Evolutionary conservation across 2,113 vertebrate species (phyloP), one percentile per base, ranked within the genome.

Genomic region (Gobio gobio): DNA sequence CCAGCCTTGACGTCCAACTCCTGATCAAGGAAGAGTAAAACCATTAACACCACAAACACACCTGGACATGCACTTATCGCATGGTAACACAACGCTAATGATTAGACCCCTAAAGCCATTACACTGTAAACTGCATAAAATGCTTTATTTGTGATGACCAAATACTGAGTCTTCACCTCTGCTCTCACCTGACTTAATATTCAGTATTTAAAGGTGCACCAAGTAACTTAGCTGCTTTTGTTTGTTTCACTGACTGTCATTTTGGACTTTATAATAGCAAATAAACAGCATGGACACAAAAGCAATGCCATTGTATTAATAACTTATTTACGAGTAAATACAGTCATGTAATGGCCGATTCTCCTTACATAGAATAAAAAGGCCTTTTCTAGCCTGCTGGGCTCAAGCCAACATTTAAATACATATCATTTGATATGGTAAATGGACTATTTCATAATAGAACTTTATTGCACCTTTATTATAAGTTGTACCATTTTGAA

Each of bases 1-100:
- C 98, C 98, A 40, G 98, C 98, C 91, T 99, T 99, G 89, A 99
- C 98, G 80, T 99, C 98, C 72, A 99, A 95, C 90, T 99, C 98
- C 98, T 99, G 93, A 3, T 91, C 82, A 80, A 20, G 5, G 68
- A 94, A 93, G 90, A 95, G 86, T 92, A 89, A 91, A 89, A 10
- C 63, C 18, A 87, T 16, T 89, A 84, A 36, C 24, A 13, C 43
- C 24, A 72, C 1, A 76, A 76, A 8, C 26, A 22, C 20, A 74
- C 90, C 77, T 84, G 51, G n/a, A 66, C 56, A 79, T 10, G n/a
- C 18, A 6, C 18, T 54, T 8, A 64, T 54, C 14, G 40, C 56
- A 61, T 10, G 9, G 10, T 45, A 61, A 63, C 10, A 24, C 45
- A 26, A 49, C 0, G 13, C 74, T 54, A 20, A 76, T 20, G 26